A percentile compares a stretch with the other conserved stretches of the same genome.
phyloP scores from a whole-genome alignment of 2,113 vertebrate species.

The Callorhinus ursinus region DNA sequence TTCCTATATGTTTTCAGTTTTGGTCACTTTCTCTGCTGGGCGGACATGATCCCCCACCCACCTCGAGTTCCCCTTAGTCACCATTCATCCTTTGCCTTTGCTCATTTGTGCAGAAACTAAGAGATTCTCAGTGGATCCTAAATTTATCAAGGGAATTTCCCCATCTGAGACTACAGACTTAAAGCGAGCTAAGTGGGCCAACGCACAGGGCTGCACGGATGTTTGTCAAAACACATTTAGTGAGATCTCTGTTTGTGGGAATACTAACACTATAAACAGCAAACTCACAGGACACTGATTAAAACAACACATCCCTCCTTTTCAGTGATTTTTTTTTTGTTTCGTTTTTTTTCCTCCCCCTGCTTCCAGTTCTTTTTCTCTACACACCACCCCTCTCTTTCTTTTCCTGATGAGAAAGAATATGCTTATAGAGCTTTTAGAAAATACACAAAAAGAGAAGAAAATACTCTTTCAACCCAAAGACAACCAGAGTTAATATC shows the following conservation, averaged over 20 bases:
- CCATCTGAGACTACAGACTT: not conserved
- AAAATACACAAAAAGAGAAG: not conserved
- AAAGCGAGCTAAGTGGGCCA: not conserved
- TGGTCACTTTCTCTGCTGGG: fast-evolving
- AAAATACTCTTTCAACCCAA: not conserved
- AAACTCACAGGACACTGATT: not conserved
- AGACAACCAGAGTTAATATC: not conserved
- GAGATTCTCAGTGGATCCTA: not conserved
- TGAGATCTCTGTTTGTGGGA: not conserved
- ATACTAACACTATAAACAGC: not conserved
- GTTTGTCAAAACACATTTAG: not conserved
- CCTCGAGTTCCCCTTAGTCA: not conserved
- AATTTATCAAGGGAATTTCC: not conserved
- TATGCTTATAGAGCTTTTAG: not conserved
- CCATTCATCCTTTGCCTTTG: not conserved
- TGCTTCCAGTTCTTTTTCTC: not conserved
- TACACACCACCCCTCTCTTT: fast-evolving
- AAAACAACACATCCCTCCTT: not conserved
- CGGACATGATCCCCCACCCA: fast-evolving
- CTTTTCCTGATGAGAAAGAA: not conserved
- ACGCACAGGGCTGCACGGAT: too few species aligned
- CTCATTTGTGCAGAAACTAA: not conserved
- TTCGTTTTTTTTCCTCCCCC: not conserved
- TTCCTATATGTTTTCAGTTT: not conserved
- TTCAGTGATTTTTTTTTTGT: not conserved